phyloP scores from a whole-genome alignment of 1,140 invertebrate genomes.

The Philopotamus ludificatus region DNA sequence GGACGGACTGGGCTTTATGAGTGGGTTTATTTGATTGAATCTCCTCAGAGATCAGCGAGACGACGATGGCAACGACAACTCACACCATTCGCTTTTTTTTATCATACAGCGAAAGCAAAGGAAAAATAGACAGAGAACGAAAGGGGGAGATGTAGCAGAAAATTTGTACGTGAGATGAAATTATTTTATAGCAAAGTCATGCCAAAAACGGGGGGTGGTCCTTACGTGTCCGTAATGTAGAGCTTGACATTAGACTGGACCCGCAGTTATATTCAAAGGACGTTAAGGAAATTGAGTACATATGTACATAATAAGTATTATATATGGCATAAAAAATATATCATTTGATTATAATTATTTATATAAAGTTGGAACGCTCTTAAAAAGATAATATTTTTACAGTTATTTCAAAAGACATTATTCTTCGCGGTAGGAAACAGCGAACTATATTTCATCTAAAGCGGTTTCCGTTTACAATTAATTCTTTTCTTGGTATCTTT shows the following conservation, averaged over 20 bases:
- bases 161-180: slow-evolving; percentile 1
- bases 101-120: neutral
- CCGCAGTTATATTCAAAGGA: neutral
- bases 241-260: slow-evolving; percentile 14
- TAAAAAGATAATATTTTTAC: too few relatives aligned
- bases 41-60: slow-evolving; percentile 1
- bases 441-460: too few relatives aligned
- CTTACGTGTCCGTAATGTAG: slow-evolving; percentile 14
- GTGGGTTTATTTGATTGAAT: slow-evolving; percentile 31
- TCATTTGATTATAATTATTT: too few relatives aligned
- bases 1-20: slow-evolving; percentile 19
- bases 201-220: neutral
- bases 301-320: too few relatives aligned
- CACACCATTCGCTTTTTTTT: too few relatives aligned
- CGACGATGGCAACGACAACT: neutral
- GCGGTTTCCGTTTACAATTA: too few relatives aligned
- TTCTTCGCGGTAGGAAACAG: too few relatives aligned
- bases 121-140: neutral
- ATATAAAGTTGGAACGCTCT: too few relatives aligned
- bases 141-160: neutral
- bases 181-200: slow-evolving; percentile 24
- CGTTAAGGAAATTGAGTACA: neutral
- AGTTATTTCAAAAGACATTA: too few relatives aligned
- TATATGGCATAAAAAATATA: too few relatives aligned
- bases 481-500: too few relatives aligned